phyloP scores from a whole-genome alignment of 1,140 invertebrate genomes.

The Argopecten irradians region DNA sequence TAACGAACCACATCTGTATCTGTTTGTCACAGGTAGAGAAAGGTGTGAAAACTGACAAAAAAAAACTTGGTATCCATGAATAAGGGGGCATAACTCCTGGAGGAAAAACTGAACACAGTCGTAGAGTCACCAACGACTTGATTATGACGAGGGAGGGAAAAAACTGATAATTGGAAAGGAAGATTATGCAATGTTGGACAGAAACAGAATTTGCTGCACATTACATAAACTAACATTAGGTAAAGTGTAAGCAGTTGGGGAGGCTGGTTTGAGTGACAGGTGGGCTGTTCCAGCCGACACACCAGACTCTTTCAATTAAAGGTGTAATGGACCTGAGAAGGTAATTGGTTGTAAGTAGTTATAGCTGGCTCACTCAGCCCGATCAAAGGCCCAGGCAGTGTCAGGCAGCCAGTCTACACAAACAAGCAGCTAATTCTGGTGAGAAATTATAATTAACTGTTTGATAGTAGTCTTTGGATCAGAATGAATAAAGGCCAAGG shows the following conservation, averaged over 20 bases:
- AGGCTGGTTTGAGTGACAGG: neutral
- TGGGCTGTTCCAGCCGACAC: neutral
- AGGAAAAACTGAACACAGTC: neutral
- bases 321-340: neutral
- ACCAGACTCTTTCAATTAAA: conserved; percentile 18
- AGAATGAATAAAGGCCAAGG: neutral
- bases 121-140: neutral
- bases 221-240: neutral
- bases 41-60: neutral
- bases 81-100: conserved; percentile 14
- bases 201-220: neutral
- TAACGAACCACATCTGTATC: neutral
- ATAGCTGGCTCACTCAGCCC: neutral
- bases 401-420: neutral
- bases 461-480: neutral
- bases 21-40: neutral
- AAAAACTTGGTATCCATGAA: neutral
- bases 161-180: neutral
- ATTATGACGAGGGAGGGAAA: neutral
- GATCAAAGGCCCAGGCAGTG: neutral
- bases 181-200: conserved; percentile 8
- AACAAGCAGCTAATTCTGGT: neutral
- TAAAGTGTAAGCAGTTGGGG: conserved; percentile 1
- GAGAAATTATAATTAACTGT: conserved; percentile 23
- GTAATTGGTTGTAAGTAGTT: neutral